Base-by-base conservation (phyloP, 2,113 vertebrate genomes). In the Peromyscus polionotus region DNA sequence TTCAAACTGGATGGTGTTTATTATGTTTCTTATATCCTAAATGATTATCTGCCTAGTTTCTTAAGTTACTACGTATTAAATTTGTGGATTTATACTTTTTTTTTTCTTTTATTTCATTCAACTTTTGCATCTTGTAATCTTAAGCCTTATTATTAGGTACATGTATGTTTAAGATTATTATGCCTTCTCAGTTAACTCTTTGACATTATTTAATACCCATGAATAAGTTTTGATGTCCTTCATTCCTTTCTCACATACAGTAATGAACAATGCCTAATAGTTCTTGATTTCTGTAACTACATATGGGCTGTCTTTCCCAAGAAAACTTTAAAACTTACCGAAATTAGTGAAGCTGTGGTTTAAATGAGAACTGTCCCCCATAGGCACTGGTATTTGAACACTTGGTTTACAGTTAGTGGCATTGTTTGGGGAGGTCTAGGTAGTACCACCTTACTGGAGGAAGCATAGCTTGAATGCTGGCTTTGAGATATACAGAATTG, bases 21-120 rank as follows among this genome's bases (percentile, higher is more conserved):
- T 75, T 26, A 85, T 39, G 12, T 90, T 3, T 88, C 88, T 42
- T 77, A 65, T 36, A 93, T 31, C 10, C 45, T 88, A 33, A 63
- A 6, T 73, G 26, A 76, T 59, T 84, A 72, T 57, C 39, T 65
- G 45, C 48, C 89, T 90, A 36, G 6, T 80, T 54, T 73, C 76
- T 48, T 92, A 39, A 83, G 1, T 96, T 93, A 96, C 13, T 72
- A 75, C 94, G 19, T 93, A 22, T 83, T 92, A 19, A 87, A 54
- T 81, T 72, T 95, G 26, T 83, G 10, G 33, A 59, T 75, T 73
- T 72, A 85, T 57, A 59, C 59, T 48, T 14, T 14, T 51, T 51
- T 42, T 73, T 22, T 93, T 48, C 31, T 89, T 91, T 45, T 7
- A 89, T 22, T 77, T 93, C 54, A 84, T 67, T 33, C 42, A 84